Base-by-base conservation (phyloP, 2,797 vertebrate genomes). In the Pogonophryne albipinna region DNA sequence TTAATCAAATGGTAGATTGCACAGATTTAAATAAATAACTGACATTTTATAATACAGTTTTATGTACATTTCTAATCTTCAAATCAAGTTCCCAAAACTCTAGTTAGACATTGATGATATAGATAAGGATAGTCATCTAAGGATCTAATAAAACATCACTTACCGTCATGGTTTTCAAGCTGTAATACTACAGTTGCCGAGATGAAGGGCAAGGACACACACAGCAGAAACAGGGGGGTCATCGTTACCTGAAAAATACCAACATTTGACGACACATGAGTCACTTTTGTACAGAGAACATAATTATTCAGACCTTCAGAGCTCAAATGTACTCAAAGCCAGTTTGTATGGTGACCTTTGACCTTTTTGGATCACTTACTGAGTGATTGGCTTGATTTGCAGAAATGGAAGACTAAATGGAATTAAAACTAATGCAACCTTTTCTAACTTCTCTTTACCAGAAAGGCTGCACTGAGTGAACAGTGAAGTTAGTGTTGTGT, bases 201-300 rank as follows among this genome's bases (percentile, higher is more conserved):
- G 86, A 97, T 93, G 94, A 95, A 84, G 87, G 87, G 94, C 95
- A 99, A 91, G 90, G 93, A 95, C 89, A 95, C 92, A 89, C 96
- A 96, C 85, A 96, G 90, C 91, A 98, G 90, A 87, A 99, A 94
- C 87, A 97, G 93, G 92, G 95, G 93, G 92, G 94, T 95, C 98
- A 99, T 99, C 85, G 77, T 89, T 76, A 82, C 85, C 95, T 95
- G 83, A 51, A 84, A 79, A 72, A 74, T 4, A 71, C 0, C 17
- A 46, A 6, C 65, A 51, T 71, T 50, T 12, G 12, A 70, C 31
- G 16, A 62, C 15, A 78, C 4, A 13, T 3, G 4, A 66, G 17
- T 83, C 5, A 50, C 11, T 44, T 47, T 23, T 47, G 46, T 16
- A 23, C 4, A 8, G 7, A 49, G 1, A 20, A 55, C 10, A 66